Evolutionary conservation across 2,113 vertebrate genomes (phyloP), one percentile per base, ranked within the genome.

Genomic region (Neopipo cinnamomea): DNA sequence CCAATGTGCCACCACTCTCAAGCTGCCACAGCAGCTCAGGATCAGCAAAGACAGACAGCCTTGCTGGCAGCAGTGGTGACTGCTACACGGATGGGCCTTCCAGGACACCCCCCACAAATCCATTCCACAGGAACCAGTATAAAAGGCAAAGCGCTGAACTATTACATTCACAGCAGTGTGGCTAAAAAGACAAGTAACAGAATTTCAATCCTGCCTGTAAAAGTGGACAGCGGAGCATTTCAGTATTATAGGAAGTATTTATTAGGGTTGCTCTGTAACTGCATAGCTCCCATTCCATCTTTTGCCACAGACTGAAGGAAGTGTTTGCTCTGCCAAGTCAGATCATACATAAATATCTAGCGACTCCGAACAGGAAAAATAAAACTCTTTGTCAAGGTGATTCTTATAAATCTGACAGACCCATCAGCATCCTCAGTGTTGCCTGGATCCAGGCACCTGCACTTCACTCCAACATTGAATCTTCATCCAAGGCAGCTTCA

Each of bases 101-200:
- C 73, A 81, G 55, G 15, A 39, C 5, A 21, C 2, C 4, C 2
- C 5, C 10, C 0, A 0, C 66, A 53, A n/a, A 70, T 49, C 16
- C 37, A 20, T 12, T 49, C 35, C 5, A 6, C 25, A 31, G 62
- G 31, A 81, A 77, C 1, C 39, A 47, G 39, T 0, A 0, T 0
- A 55, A 41, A 39, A 80, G 46, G 13, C n/a, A 42, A 52, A 81
- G 61, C 4, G 1, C 18, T 7, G 37, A 73, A 30, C 46, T 25
- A 6, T 5, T 23, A 12, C 0, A 1, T 55, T 67, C 59, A 65
- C 30, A 84, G 50, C 16, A 20, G 37, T 0, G 2, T 0, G 0
- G 31, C 31, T 91, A 27, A 20, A 78, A 30, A 44, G 31, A 67
- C 2, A 3, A 55, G 23, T 24, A 56, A 46, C 1, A 0, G 17